Percentiles rank a stretch among this genome's conserved stretches.
phyloP scores from a whole-genome alignment of 2,888 invertebrate species.

The Serripes groenlandicus region DNA sequence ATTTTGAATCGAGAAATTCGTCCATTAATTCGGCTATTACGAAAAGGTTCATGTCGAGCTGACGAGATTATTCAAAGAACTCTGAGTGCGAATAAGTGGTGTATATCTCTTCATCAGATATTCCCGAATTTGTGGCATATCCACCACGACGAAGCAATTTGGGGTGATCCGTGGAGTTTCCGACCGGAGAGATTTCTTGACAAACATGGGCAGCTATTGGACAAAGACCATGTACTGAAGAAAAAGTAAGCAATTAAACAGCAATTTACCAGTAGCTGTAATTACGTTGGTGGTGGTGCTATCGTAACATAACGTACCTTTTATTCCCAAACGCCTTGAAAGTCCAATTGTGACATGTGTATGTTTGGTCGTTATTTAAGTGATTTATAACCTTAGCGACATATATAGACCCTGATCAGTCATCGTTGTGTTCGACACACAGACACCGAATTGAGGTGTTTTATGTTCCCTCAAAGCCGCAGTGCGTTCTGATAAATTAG shows the following conservation, averaged over 20 bases:
- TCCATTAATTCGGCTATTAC: neutral
- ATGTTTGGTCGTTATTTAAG: neutral
- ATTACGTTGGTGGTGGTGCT: neutral
- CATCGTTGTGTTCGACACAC: neutral
- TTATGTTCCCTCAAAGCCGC: neutral
- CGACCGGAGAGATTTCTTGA: slow-evolving; percentile 1
- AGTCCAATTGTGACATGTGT: neutral
- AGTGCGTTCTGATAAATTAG: too few relatives aligned
- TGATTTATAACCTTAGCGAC: neutral
- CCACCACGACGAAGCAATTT: slow-evolving; percentile 1
- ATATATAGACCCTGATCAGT: neutral
- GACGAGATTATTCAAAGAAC: neutral
- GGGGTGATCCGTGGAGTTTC: slow-evolving; percentile 3
- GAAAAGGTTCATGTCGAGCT: neutral
- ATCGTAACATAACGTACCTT: neutral
- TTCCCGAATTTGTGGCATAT: slow-evolving; percentile 10
- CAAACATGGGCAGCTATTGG: neutral
- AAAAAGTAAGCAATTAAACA: too few relatives aligned
- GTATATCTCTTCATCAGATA: neutral
- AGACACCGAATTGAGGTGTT: neutral
- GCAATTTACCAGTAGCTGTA: neutral
- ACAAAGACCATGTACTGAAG: neutral
- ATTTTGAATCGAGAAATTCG: neutral
- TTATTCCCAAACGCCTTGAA: neutral
- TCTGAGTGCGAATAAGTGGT: neutral